Evolutionary conservation across 1,140 invertebrate species (phyloP).

Genomic region (Drosophila repletoides): DNA sequence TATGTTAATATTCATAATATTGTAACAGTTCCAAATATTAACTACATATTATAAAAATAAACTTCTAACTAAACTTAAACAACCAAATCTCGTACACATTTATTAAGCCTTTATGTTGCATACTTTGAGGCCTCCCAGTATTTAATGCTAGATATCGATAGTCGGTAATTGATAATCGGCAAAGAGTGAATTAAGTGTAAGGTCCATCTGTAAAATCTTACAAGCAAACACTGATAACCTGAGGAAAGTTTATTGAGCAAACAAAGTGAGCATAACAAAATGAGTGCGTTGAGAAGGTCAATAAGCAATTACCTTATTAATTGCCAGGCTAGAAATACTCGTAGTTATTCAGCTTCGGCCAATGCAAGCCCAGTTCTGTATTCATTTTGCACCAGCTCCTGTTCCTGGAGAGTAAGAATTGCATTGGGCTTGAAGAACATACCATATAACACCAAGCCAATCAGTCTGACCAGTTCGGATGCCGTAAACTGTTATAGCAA

Average conservation of each 20-base stretch:
- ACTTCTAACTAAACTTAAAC: constrained; percentile 39
- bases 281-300: background rate
- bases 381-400: constrained; percentile 94
- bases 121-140: constrained; percentile 9
- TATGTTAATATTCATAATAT: constrained; percentile 60
- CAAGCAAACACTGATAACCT: no score
- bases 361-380: constrained; percentile 88
- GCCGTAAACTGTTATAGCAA: constrained; percentile 90
- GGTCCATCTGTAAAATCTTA: no score
- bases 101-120: background rate
- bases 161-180: background rate
- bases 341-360: background rate
- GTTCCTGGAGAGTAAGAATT: constrained; percentile 94
- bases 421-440: constrained; percentile 96
- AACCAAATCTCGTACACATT: background rate
- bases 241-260: no score
- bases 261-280: background rate
- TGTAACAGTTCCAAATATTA: constrained; percentile 76
- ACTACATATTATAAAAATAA: constrained; percentile 57
- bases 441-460: constrained; percentile 94
- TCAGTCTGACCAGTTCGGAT: constrained; percentile 92
- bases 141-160: constrained; percentile 11
- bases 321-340: no score
- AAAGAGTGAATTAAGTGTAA: no score
- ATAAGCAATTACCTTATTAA: background rate